Percentiles rank a stretch among this genome's conserved stretches.
These are phyloP conservation scores for Leptobrachium ailaonicum DNA, from an alignment of 2,113 vertebrate species.

Conservation along the genomic window DNA sequence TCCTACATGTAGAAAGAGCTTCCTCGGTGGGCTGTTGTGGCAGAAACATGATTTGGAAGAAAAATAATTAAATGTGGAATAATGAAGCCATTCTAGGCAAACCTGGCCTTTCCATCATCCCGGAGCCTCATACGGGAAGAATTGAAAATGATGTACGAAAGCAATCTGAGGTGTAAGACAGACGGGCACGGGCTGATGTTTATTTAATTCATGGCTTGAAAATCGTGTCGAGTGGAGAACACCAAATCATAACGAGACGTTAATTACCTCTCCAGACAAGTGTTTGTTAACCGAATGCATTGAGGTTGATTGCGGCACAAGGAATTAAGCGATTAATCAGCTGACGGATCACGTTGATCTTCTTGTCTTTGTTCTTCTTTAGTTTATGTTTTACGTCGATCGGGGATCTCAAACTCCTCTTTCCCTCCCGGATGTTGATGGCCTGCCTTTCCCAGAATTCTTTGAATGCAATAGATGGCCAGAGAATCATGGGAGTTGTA, in stretches of 20 bases:
- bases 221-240: not conserved
- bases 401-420: no score
- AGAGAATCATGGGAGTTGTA: no score
- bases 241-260: not conserved
- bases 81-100: not conserved
- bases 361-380: no score
- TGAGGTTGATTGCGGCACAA: not conserved
- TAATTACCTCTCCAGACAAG: not conserved
- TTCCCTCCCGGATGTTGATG: no score
- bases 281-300: not conserved
- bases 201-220: not conserved
- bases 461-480: no score
- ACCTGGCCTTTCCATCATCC: not conserved
- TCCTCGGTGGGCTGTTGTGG: not conserved
- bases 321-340: not conserved
- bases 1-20: not conserved
- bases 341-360: not conserved
- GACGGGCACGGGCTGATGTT: constrained; percentile 3
- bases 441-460: no score
- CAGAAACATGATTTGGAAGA: not conserved
- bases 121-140: not conserved
- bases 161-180: not conserved
- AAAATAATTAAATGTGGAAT: constrained; percentile 11
- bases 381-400: no score
- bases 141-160: not conserved